Percentiles rank a stretch among this genome's conserved stretches.
These are phyloP conservation scores for Bombus difficillimus DNA, from an alignment of 1,140 invertebrate species.

Conservation along the genomic window DNA sequence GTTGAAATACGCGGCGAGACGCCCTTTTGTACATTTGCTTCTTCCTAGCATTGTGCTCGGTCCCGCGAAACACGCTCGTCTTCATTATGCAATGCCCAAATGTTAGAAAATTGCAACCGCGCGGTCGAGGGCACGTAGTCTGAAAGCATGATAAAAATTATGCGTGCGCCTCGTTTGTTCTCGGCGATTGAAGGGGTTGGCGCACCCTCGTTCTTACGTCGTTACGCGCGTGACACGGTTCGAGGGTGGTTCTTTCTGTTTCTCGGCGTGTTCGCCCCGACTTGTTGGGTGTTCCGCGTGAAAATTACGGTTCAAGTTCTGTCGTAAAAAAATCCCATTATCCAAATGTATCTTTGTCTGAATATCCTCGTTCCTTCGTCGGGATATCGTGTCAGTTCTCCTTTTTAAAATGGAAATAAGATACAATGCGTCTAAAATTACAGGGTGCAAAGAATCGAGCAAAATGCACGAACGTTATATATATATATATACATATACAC, in stretches of 20 bases:
- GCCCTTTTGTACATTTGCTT: conserved; percentile 47
- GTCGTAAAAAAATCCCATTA: conserved; percentile 20
- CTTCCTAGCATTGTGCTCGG: conserved; percentile 43
- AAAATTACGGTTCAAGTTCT: conserved; percentile 29
- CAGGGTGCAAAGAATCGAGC: neutral
- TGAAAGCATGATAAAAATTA: conserved; percentile 57
- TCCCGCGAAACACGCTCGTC: conserved; percentile 41
- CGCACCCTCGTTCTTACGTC: conserved; percentile 43
- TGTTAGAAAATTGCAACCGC: conserved; percentile 61
- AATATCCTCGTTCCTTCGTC: neutral
- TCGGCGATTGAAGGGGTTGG: conserved; percentile 42
- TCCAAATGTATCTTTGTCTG: conserved; percentile 16
- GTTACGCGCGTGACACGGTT: conserved; percentile 42
- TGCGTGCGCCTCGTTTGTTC: conserved; percentile 47
- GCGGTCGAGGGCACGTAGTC: conserved; percentile 1
- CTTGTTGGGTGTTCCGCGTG: neutral
- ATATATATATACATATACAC: no score
- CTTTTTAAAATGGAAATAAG: neutral
- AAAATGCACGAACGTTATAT: neutral
- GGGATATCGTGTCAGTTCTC: neutral
- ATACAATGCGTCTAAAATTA: neutral
- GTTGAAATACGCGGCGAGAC: conserved; percentile 41
- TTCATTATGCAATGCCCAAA: conserved; percentile 57
- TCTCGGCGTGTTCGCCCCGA: neutral
- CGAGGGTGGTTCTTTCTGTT: conserved; percentile 1